Percentiles rank a stretch among this genome's conserved stretches.
Conservation (phyloP, 2,888 invertebrate genomes). For the Caenorhabditis sp. region DNA sequence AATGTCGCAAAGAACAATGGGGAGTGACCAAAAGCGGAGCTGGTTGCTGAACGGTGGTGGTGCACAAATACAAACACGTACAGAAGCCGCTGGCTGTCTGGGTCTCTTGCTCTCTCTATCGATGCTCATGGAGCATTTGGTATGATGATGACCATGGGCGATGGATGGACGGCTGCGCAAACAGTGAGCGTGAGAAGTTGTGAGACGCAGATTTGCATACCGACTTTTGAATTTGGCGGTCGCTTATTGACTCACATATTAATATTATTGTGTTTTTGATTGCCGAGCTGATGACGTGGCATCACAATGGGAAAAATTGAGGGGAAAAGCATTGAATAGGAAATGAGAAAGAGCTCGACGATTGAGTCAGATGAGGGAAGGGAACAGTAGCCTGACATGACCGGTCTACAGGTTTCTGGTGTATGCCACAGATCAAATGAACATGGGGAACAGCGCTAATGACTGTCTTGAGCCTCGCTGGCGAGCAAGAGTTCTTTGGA, state of each 20-base stretch:
- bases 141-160: conserved; percentile 42
- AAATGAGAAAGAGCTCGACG: conserved; percentile 11
- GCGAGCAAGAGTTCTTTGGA: conserved; percentile 13
- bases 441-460: background rate
- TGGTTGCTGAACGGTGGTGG: conserved; percentile 40
- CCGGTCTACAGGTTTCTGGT: conserved; percentile 41
- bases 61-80: conserved; percentile 61
- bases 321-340: conserved; percentile 23
- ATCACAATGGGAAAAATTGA: conserved; percentile 10
- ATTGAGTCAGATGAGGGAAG: conserved; percentile 31
- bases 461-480: background rate
- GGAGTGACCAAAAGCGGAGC: conserved; percentile 49
- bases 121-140: conserved; percentile 47
- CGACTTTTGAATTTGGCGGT: conserved; percentile 44
- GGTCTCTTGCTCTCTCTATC: conserved; percentile 21
- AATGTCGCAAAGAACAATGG: conserved; percentile 56
- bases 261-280: conserved; percentile 57
- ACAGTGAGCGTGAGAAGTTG: conserved; percentile 31
- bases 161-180: conserved; percentile 49
- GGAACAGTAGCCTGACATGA: conserved; percentile 25
- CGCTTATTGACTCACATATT: conserved; percentile 59
- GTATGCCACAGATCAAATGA: conserved; percentile 28
- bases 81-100: conserved; percentile 34
- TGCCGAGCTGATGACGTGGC: conserved; percentile 48
- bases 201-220: conserved; percentile 15